These are phyloP conservation scores for Okamejei kenojei DNA, from an alignment of 2,797 vertebrate genomes.

Conservation along the genomic window DNA sequence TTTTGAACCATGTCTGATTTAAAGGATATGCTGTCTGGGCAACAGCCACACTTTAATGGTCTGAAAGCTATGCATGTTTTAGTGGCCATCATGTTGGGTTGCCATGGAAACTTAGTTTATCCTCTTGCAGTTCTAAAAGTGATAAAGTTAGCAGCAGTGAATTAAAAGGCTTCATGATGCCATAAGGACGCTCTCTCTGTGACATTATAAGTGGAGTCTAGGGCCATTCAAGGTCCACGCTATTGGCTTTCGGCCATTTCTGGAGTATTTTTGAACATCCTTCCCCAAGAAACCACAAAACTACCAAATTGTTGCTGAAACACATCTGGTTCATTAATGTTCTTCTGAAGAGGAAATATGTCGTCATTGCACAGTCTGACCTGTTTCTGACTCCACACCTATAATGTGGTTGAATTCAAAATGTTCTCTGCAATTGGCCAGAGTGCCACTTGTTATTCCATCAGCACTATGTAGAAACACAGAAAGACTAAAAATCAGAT, in stretches of 20 bases:
- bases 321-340: too few species aligned
- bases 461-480: too few species aligned
- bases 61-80: neutral
- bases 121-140: neutral
- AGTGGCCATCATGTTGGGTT: neutral
- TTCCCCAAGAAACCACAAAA: too few species aligned
- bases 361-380: too few species aligned
- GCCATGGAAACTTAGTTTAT: neutral
- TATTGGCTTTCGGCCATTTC: neutral
- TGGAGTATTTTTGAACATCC: neutral
- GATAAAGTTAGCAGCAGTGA: neutral
- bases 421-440: too few species aligned
- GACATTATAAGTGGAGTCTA: neutral
- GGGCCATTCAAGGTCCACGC: too few species aligned
- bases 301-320: too few species aligned
- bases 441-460: too few species aligned
- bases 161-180: neutral
- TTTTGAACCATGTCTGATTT: conserved; percentile 6
- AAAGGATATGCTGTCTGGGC: neutral
- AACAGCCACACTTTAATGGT: neutral
- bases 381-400: too few species aligned
- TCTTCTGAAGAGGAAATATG: too few species aligned
- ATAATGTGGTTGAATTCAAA: too few species aligned
- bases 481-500: too few species aligned
- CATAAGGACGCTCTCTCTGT: neutral